Base-by-base conservation (phyloP, 2,113 vertebrate genomes). In the Axis porcinus region DNA sequence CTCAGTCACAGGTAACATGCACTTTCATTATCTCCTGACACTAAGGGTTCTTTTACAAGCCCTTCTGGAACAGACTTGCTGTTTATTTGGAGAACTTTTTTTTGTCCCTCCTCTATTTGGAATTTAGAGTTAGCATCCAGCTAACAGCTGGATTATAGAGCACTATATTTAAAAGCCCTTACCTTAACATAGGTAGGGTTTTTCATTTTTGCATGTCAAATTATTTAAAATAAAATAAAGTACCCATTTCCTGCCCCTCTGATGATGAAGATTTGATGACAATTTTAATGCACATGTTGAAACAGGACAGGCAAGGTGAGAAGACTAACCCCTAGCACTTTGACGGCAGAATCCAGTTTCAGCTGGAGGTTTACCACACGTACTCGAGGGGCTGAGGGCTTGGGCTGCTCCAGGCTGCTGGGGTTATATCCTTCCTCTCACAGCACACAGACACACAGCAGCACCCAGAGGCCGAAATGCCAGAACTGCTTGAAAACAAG, bases 11-110 rank as follows among this genome's bases (percentile, higher is more conserved):
- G 91, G 97, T 97, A 98, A 84, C 94, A 81, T 4, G 16, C 67
- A 89, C 98, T 98, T 98, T 97, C 97, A 97, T 98, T 98, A 98
- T 98, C 97, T 92, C 87, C 93, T 97, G 94, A 97, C 96, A 96
- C 86, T 97, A 92, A 97, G 92, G 74, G 58, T 96, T 97, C 91
- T 97, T 98, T 97, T 94, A 97, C 58, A 97, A 98, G 90, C 91
- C 92, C 93, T 74, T 89, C 95, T 97, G 95, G 70, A 98, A 96
- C 36, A 97, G 78, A 92, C 58, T 47, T 55, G 54, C 94, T 92
- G 83, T 98, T 98, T 96, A 95, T 92, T 98, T 97, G 89, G 93
- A 95, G 98, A 98, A 97, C 0, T 15, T 76, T 86, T 95, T 62
- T 76, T 74, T 43, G 36, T 91, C 96, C 95, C 96, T 91, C 64